Conservation (phyloP, 2,113 vertebrate species). For the Chionodraco myersi region DNA sequence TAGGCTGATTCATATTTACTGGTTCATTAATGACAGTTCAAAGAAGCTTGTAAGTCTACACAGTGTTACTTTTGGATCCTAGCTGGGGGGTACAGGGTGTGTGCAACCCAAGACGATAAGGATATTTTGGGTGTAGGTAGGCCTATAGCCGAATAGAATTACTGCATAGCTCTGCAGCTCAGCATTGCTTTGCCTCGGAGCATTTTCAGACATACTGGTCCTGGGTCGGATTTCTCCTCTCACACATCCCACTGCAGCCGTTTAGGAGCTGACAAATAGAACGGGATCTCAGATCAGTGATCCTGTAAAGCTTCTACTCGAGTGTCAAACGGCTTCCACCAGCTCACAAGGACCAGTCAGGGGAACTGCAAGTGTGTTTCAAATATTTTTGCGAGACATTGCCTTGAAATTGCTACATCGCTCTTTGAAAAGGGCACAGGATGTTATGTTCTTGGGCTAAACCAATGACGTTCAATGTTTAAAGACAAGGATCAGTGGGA, state of each 20-base stretch:
- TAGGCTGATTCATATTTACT: too few relatives aligned
- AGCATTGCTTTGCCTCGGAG: slow-evolving; percentile 30
- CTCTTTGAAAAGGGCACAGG: slow-evolving; percentile 36
- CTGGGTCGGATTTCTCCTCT: slow-evolving; percentile 41
- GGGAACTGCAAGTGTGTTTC: slow-evolving; percentile 48
- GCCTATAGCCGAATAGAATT: slow-evolving; percentile 43
- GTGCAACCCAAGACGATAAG: slow-evolving; percentile 50
- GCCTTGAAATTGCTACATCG: slow-evolving; percentile 37
- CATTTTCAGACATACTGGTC: slow-evolving; percentile 48
- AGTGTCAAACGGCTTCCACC: slow-evolving; percentile 43
- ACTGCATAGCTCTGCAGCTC: slow-evolving; percentile 52
- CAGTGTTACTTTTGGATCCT: slow-evolving; percentile 43
- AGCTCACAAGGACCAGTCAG: slow-evolving; percentile 31
- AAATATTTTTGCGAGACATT: slow-evolving; percentile 25
- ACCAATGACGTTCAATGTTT: slow-evolving; percentile 39
- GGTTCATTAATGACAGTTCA: not conserved
- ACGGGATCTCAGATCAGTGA: slow-evolving; percentile 56
- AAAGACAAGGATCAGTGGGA: slow-evolving; percentile 53
- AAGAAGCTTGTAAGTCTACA: not conserved
- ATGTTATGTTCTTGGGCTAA: slow-evolving; percentile 37
- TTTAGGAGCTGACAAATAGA: slow-evolving; percentile 66
- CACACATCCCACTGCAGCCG: slow-evolving; percentile 45
- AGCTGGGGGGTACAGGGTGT: slow-evolving; percentile 17
- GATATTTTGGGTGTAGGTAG: slow-evolving; percentile 52
- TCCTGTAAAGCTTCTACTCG: slow-evolving; percentile 48